Evolutionary conservation across 2,113 vertebrate genomes (phyloP).

Genomic region (Butorides virescens): DNA sequence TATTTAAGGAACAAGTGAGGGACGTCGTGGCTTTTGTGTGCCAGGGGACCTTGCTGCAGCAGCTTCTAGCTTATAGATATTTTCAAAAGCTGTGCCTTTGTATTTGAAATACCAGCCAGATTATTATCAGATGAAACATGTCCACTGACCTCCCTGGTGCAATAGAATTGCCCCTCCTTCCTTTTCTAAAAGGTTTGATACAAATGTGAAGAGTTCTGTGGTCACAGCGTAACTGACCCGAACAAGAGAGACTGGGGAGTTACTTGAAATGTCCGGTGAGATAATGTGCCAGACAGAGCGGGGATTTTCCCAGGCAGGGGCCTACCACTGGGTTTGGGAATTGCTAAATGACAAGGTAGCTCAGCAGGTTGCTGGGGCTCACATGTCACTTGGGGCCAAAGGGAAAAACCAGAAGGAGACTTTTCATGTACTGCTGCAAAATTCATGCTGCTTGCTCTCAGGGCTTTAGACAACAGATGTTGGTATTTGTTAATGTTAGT

Average conservation of each 20-base stretch:
- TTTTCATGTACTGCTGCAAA: not conserved
- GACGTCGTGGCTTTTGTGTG: not conserved
- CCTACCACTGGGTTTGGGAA: not conserved
- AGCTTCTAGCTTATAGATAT: not conserved
- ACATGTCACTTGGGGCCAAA: not conserved
- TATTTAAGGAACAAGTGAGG: not conserved
- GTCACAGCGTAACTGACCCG: not conserved
- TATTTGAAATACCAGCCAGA: not conserved
- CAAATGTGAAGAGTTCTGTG: not conserved
- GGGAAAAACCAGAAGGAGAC: not conserved
- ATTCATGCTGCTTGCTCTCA: not conserved
- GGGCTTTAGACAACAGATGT: not conserved
- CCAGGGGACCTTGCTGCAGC: not conserved
- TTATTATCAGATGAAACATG: not conserved
- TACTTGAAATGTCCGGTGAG: not conserved
- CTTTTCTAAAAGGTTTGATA: not conserved
- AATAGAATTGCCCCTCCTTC: not conserved
- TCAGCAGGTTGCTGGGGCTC: constrained; percentile 11
- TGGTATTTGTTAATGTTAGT: not conserved
- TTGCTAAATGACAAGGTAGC: not conserved
- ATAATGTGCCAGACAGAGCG: not conserved
- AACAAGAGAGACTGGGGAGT: not conserved
- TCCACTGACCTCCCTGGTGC: not conserved
- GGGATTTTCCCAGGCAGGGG: not conserved
- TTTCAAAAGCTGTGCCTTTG: not conserved